These are phyloP conservation scores for Homalodisca vitripennis DNA, from an alignment of 1,140 invertebrate genomes.

Conservation along the genomic window DNA sequence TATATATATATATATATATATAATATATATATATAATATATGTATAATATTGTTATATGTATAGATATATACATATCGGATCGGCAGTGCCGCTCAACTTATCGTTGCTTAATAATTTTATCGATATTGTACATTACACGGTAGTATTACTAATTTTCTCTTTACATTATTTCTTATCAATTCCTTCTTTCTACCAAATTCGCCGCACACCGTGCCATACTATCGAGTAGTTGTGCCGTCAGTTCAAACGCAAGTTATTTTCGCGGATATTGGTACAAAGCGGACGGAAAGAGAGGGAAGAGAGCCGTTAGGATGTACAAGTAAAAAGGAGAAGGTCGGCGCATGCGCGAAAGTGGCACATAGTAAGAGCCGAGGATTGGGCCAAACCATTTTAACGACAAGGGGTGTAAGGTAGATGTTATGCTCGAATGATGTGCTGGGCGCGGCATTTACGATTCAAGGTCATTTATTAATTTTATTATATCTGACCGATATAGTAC, in stretches of 20 bases:
- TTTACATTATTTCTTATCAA: too few relatives aligned
- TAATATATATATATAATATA: too few relatives aligned
- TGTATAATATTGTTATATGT: too few relatives aligned
- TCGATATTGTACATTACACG: too few relatives aligned
- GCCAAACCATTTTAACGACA: constrained; percentile 35
- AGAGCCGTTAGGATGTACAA: constrained; percentile 26
- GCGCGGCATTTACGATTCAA: constrained; percentile 25
- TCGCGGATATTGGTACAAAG: constrained; percentile 8
- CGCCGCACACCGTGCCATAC: neutral
- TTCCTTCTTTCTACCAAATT: too few relatives aligned
- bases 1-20: too few relatives aligned
- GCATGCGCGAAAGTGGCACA: constrained; percentile 30
- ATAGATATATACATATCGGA: too few relatives aligned
- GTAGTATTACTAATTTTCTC: too few relatives aligned
- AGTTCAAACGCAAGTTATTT: constrained; percentile 27
- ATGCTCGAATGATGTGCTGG: constrained; percentile 23
- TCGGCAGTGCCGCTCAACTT: too few relatives aligned
- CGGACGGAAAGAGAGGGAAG: constrained; percentile 26
- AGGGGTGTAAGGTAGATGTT: constrained; percentile 33
- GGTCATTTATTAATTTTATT: too few relatives aligned
- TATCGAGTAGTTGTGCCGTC: neutral
- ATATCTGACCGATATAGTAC: too few relatives aligned
- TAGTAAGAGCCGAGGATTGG: constrained; percentile 35
- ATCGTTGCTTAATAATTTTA: too few relatives aligned
- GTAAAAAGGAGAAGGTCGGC: constrained; percentile 30